Evolutionary conservation across 2,113 vertebrate species (phyloP), one percentile per base, ranked within the genome.

Genomic region (Ictalurus furcatus): DNA sequence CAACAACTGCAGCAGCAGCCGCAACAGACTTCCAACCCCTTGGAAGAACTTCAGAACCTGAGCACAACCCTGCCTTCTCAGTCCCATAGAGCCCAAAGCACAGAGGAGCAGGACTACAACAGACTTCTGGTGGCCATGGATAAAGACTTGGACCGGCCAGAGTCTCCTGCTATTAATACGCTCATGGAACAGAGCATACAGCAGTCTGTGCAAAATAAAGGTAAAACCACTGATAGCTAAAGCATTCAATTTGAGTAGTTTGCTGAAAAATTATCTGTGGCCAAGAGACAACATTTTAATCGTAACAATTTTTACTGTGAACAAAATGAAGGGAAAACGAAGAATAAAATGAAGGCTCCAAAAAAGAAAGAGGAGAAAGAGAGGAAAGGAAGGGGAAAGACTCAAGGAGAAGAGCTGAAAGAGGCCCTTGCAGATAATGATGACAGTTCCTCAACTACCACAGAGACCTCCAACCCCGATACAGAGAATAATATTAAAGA

Each of bases 391-490:
- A 96, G 97, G 89, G 95, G 93, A 89, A 98, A 96, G 92, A 94
- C 93, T 58, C 97, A 95, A 84, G 96, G 97, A 52, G 98, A 98
- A 16, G 98, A 98, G 86, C 94, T 97, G 14, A 98, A 98, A 88
- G 98, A 99, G 89, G 94, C 95, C 28, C 91, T 97, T 93, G 98
- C 95, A 58, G 98, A 99, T 92, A 95, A 96, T 28, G 98, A 99
- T 21, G 98, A 99, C 95, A 98, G 97, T 94, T 99, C 98, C 92
- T 99, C 98, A 91, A 99, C 98, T 17, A 99, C 98, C 89, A 99
- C 98, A 19, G 98, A 99, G 95, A 98, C 98, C 88, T 99, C 98
- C 85, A 99, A 97, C 91, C 98, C 98, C 6, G 98, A 99, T 52
- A 95, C 97, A 91, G 98, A 99, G 89, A 93, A 96, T 5, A 96